Evolutionary conservation across 2,797 vertebrate genomes (phyloP).

Genomic region (Aeoliscus strigatus): DNA sequence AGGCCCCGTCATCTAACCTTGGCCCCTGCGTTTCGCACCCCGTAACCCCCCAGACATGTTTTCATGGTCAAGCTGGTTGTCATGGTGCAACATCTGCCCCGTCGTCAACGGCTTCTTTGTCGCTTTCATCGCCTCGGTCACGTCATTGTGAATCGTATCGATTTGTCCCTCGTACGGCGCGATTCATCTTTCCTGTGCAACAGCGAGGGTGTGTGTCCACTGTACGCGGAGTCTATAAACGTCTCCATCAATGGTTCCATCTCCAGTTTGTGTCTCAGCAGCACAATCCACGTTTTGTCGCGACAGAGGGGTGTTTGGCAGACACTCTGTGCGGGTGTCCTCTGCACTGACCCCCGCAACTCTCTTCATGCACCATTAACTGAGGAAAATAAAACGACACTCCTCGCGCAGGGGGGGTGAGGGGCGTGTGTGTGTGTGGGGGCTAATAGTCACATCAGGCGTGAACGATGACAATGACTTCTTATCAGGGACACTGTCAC

Average conservation of each 20-base stretch:
- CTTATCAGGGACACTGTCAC: not conserved
- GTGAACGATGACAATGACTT: conserved; percentile 33
- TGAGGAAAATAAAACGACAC: conserved; percentile 59
- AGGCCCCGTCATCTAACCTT: conserved; percentile 48
- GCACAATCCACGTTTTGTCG: too few species aligned
- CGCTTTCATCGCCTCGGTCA: conserved; percentile 17
- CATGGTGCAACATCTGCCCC: conserved; percentile 76
- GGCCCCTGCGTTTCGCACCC: conserved; percentile 43
- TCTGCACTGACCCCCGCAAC: conserved; percentile 57
- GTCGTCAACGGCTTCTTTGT: conserved; percentile 72
- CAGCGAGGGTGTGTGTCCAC: conserved; percentile 22
- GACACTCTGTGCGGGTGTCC: conserved; percentile 37
- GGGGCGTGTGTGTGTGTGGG: conserved; percentile 44
- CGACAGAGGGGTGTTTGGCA: too few species aligned
- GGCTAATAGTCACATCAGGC: conserved; percentile 33
- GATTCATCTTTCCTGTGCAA: conserved; percentile 36
- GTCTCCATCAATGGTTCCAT: conserved; percentile 20
- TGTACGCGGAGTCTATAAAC: conserved; percentile 42
- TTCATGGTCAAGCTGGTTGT: conserved; percentile 58
- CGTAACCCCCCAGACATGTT: conserved; percentile 51
- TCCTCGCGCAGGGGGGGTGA: conserved; percentile 29
- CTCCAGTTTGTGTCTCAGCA: conserved; percentile 19
- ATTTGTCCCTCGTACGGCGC: conserved; percentile 37
- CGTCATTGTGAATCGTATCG: conserved; percentile 40
- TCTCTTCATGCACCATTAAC: conserved; percentile 71